Evolutionary conservation across 1,140 invertebrate genomes (phyloP).

Genomic region (Drosophila ananassae): DNA sequence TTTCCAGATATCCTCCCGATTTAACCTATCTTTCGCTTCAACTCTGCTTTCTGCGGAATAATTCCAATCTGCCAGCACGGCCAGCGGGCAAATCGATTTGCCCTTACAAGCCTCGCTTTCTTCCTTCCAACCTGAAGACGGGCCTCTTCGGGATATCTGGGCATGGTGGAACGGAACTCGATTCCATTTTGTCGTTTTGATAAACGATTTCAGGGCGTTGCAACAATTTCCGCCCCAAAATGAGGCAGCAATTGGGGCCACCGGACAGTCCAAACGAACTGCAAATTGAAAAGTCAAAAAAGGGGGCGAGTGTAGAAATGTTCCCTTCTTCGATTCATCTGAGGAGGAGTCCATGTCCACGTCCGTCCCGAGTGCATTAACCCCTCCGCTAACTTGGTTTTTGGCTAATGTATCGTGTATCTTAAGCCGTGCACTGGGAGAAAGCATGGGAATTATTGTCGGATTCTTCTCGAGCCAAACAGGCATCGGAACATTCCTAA

Average conservation of each 20-base stretch:
- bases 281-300: constrained; percentile 72
- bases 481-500: too few species aligned
- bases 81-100: constrained; percentile 82
- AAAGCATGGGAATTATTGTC: neutral
- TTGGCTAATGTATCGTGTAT: constrained; percentile 48
- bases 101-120: constrained; percentile 43
- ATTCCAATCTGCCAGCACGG: constrained; percentile 55
- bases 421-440: neutral
- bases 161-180: constrained; percentile 69
- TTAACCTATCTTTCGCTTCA: neutral
- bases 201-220: constrained; percentile 82
- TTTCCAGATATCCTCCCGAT: constrained; percentile 1
- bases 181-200: constrained; percentile 83
- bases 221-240: constrained; percentile 82
- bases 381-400: constrained; percentile 57
- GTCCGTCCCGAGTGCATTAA: constrained; percentile 59
- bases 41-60: constrained; percentile 10
- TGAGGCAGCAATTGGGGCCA: constrained; percentile 54
- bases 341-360: constrained; percentile 18
- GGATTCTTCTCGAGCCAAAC: neutral
- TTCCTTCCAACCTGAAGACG: neutral
- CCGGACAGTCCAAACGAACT: constrained; percentile 22
- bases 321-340: constrained; percentile 37
- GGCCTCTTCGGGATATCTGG: constrained; percentile 20
- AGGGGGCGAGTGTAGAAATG: constrained; percentile 7